A percentile compares a stretch with the other conserved stretches of the same genome.
These are phyloP conservation scores for Diarsia brunnea DNA, from an alignment of 2,888 invertebrate genomes.

Conservation along the genomic window DNA sequence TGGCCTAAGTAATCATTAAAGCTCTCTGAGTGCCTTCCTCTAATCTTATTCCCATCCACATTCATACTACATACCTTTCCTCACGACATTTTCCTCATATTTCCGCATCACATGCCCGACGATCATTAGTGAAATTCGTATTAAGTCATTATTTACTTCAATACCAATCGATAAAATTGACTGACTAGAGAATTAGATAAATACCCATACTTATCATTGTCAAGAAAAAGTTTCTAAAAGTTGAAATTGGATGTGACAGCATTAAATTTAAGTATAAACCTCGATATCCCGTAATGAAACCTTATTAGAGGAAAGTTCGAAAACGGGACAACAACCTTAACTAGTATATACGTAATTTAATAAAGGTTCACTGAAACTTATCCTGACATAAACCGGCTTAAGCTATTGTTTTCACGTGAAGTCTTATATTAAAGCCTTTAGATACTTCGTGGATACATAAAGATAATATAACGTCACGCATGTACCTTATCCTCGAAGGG, in stretches of 20 bases:
- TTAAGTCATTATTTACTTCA: not conserved
- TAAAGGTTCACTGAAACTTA: not conserved
- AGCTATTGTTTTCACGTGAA: conserved; percentile 8
- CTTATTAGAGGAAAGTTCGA: not conserved
- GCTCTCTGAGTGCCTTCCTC: no score
- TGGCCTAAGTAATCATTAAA: no score
- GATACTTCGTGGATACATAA: not conserved
- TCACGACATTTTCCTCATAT: no score
- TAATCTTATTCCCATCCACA: no score
- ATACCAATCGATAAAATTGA: not conserved
- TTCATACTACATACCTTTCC: no score
- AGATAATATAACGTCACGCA: no score
- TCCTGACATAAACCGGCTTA: conserved; percentile 4
- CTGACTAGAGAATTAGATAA: not conserved
- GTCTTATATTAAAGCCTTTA: not conserved
- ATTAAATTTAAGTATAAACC: not conserved
- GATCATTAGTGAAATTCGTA: not conserved
- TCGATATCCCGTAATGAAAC: not conserved
- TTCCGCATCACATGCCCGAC: no score
- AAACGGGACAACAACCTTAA: not conserved
- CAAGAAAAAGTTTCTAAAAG: not conserved
- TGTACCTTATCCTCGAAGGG: no score
- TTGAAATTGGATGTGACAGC: not conserved
- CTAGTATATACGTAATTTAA: conserved; percentile 2
- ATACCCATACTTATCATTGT: no score